A percentile compares a stretch with the other conserved stretches of the same genome.
phyloP scores from a whole-genome alignment of 1,140 invertebrate species.

The Notospermus geniculatus region DNA sequence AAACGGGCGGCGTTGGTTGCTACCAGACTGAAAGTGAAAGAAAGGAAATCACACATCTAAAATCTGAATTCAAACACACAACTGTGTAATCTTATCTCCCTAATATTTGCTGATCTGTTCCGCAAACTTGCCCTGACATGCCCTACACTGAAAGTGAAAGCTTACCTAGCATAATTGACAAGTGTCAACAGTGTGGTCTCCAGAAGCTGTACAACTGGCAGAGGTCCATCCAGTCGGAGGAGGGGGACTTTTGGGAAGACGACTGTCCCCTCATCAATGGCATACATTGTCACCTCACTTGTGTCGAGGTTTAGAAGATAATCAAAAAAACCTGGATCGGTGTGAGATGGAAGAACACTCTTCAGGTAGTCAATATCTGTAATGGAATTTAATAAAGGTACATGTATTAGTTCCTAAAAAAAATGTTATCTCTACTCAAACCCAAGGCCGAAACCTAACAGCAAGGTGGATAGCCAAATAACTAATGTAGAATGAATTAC shows the following conservation, averaged over 20 bases:
- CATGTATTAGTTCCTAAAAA: too few relatives aligned
- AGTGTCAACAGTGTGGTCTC: conserved; percentile 96
- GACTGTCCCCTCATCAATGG: conserved; percentile 94
- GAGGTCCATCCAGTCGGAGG: conserved; percentile 88
- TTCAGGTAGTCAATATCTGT: conserved; percentile 92
- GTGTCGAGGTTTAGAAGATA: conserved; percentile 83
- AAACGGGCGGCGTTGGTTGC: conserved; percentile 98
- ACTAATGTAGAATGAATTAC: too few relatives aligned
- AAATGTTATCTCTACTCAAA: too few relatives aligned
- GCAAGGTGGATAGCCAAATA: too few relatives aligned
- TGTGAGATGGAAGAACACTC: conserved; percentile 75
- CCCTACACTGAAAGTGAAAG: too few relatives aligned
- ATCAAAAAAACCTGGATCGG: conserved; percentile 88
- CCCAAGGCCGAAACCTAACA: too few relatives aligned
- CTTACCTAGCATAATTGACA: conserved; percentile 96
- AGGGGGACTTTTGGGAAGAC: conserved; percentile 95
- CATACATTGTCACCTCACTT: conserved; percentile 82
- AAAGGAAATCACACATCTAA: not conserved
- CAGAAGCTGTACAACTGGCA: conserved; percentile 92
- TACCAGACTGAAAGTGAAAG: conserved; percentile 74
- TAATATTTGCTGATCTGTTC: too few relatives aligned
- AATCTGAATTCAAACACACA: too few relatives aligned
- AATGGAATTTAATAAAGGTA: too few relatives aligned
- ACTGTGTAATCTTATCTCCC: too few relatives aligned
- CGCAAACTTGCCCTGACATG: too few relatives aligned